Evolutionary conservation across 64 coral and sea anemone genomes (phyloP), one percentile per base, ranked within the genome.

Genomic region (Montipora foliosa): DNA sequence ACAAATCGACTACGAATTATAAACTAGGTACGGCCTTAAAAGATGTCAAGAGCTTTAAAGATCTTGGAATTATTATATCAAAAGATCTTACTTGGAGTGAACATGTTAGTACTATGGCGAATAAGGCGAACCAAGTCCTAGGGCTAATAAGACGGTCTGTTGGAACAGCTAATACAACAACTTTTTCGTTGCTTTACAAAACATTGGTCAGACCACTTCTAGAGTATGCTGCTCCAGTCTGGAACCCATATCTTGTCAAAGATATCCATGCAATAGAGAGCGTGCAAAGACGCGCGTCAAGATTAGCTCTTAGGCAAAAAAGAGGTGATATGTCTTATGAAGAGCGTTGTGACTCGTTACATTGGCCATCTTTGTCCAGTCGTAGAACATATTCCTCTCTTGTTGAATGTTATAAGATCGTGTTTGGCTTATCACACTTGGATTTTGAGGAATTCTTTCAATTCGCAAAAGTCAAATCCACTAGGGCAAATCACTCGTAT

Each of bases 281-380:
- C 24, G 53, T 84, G 4, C 53, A 84, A 25, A 57, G 55, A 61
- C 48, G 53, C 9, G 81, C 81, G 14, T 84, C 49, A 59, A 57
- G 81, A 24, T 64, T 84, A 13, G 81, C 81, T 5, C 71, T 85
- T 16, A 15, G 62, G 62, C 49, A 84, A 61, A 84, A 84, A 84
- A 57, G 81, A 84, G 81, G 81, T 67, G 83, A 87, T 69, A 87
- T 87, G 83, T 68, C 83, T 70, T 87, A 87, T 87, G 83, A 71
- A 67, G 83, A 87, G 45, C 83, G 83, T 87, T 87, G 83, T 70
- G 44, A 70, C 83, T 44, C 70, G 67, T 68, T 87, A 87, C 60
- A 62, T 69, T 71, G 83, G 83, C 83, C 83, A 87, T 49, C 83
- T 69, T 70, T 67, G 55, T 45, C 60, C 60, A 87, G 83, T 66